A percentile compares a stretch with the other conserved stretches of the same genome.
Evolutionary conservation across 2,797 vertebrate genomes (phyloP).

Genomic region (Schizopygopsis malacanthus): DNA sequence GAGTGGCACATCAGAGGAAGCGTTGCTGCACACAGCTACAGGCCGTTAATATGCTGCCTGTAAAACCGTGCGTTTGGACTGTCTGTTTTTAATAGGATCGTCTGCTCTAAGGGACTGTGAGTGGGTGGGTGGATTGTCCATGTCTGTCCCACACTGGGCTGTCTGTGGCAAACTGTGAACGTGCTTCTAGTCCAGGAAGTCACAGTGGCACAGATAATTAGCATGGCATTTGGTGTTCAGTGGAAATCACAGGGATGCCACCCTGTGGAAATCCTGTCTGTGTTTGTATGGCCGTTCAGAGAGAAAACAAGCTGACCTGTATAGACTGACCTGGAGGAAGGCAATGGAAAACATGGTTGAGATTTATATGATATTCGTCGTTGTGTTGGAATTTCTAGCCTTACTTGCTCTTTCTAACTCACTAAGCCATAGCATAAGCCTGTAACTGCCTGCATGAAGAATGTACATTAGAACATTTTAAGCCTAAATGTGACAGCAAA

Average conservation of each 20-base stretch:
- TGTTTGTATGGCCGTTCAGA: conserved; percentile 27
- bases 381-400: neutral
- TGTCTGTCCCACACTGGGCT: conserved; percentile 40
- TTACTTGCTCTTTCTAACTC: neutral
- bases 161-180: conserved; percentile 52
- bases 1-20: conserved; percentile 13
- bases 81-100: conserved; percentile 25
- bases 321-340: neutral
- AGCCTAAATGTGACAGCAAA: neutral
- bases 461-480: neutral
- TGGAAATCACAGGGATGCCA: conserved; percentile 42
- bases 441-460: neutral
- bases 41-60: conserved; percentile 13
- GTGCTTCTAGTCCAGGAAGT: conserved; percentile 39
- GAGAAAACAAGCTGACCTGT: conserved; percentile 18
- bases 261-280: conserved; percentile 33
- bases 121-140: conserved; percentile 43
- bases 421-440: neutral
- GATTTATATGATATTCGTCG: neutral
- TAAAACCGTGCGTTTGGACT: conserved; percentile 14
- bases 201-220: conserved; percentile 49
- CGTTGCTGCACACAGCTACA: neutral
- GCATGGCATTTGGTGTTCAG: conserved; percentile 36
- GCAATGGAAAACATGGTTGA: neutral
- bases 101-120: conserved; percentile 12